Evolutionary conservation across 2,888 invertebrate species (phyloP), one percentile per base, ranked within the genome.

Genomic region (Marronus borbonicus): DNA sequence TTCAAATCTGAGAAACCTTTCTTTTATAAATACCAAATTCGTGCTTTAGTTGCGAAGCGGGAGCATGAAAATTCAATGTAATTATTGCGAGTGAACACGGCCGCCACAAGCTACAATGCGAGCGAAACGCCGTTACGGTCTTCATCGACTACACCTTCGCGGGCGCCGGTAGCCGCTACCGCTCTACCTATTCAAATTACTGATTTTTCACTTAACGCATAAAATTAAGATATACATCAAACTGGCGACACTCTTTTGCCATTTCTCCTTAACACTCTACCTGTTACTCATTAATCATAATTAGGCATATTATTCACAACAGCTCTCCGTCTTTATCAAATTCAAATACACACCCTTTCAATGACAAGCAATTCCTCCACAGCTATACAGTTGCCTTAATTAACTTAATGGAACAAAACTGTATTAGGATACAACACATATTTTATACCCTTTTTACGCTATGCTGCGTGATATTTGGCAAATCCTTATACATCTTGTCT

Each of bases 61-160:
- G 69, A 78, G 77, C 83, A 84, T 84, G 84, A 84, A 84, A 84
- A 84, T 84, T 84, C 84, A 84, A 84, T 84, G 83, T 81, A 84
- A 84, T 84, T 84, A 84, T 80, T 76, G 77, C 82, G 77, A 83
- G 82, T 82, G 77, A 79, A 66, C 74, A 74, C 65, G 55, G 20
- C 20, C 55, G 20, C 55, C 55, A 20, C 55, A 58, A 58, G 10
- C 55, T 58, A 58, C 55, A 17, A 58, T 24, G 20, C 55, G 55
- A 20, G 20, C 55, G 55, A 17, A 58, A 58, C 55, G 31, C n/a
- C 62, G 62, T 31, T 28, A 62, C 62, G 62, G 62, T 31, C 62
- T 8, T 14, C 62, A 62, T 62, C 62, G 24, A 31, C 28, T 31
- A 62, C 44, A 66, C 68, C 68, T 50, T 68, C 68, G 68, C 50